A percentile compares a stretch with the other conserved stretches of the same genome.
These are phyloP conservation scores for Anthoptus insignis DNA, from an alignment of 2,888 invertebrate genomes.

Conservation along the genomic window DNA sequence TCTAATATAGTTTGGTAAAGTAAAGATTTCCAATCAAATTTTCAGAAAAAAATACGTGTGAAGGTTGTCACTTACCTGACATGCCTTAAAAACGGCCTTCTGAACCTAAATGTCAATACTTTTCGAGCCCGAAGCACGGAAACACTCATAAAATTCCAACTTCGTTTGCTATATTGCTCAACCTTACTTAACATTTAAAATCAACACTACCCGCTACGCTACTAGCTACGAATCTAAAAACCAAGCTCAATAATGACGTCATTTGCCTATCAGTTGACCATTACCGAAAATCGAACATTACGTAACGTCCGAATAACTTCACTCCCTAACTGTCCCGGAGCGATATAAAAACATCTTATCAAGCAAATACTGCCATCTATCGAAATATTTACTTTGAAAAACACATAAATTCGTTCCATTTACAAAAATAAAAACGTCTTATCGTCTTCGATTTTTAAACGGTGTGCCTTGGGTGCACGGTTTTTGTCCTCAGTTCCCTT, in stretches of 20 bases:
- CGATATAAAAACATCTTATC: conserved; percentile 84
- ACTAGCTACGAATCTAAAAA: too few species aligned
- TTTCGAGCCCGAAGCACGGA: too few species aligned
- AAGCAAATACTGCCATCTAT: conserved; percentile 75
- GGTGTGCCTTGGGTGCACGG: conserved; percentile 79
- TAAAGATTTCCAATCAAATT: too few species aligned
- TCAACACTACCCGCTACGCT: too few species aligned
- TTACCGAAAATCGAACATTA: conserved; percentile 86
- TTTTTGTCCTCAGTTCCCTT: conserved; percentile 80
- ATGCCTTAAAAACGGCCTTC: too few species aligned
- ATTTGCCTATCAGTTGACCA: conserved; percentile 87
- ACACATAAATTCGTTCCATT: conserved; percentile 83
- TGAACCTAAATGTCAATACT: too few species aligned
- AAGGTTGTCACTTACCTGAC: too few species aligned
- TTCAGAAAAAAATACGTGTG: too few species aligned
- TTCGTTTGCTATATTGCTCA: too few species aligned
- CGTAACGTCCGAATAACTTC: conserved; percentile 75
- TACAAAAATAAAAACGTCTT: conserved; percentile 85
- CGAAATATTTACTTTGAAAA: conserved; percentile 80
- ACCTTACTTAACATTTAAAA: too few species aligned
- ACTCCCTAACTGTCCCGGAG: conserved; percentile 63
- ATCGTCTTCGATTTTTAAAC: conserved; percentile 86
- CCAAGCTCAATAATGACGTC: conserved; percentile 80
- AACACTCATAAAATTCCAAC: too few species aligned
- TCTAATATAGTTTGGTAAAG: too few species aligned